Evolutionary conservation across 2,113 vertebrate species (phyloP), one percentile per base, ranked within the genome.

Genomic region (Perccottus glenii): DNA sequence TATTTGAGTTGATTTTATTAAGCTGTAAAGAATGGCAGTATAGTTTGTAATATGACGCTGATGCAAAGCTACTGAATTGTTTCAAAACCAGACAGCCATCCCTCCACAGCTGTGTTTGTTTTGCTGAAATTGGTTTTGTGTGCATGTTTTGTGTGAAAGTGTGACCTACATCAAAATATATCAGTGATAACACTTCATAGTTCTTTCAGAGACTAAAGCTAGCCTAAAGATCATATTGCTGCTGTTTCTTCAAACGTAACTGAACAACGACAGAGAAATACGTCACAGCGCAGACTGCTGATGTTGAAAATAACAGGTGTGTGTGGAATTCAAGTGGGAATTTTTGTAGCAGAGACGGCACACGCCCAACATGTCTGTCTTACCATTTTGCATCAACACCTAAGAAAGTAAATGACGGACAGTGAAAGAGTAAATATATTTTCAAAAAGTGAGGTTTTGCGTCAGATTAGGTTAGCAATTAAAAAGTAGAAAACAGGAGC

Each of bases 301-400:
- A 48, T 59, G 62, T 55, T 73, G 67, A 51, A 33, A 64, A 48
- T 75, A 59, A 46, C 64, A 78, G 59, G 53, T 73, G 63, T 74
- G 58, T 61, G 66, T 73, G 55, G 71, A 76, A 71, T 65, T 58
- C 49, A 56, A 58, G 68, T 80, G 69, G 60, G 66, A 78, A 78
- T 74, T 74, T 52, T 51, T 79, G 60, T 9, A 59, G 51, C 61
- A n/a, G 4, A 9, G 74, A 73, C 78, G 71, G 73, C 77, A 85
- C 75, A 75, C 67, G 19, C 40, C 40, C 38, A 16, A 49, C 2
- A n/a, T 8, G 5, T 40, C 38, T 8, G 59, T 73, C 70, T 64
- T 70, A 42, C 70, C 47, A 60, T 10, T 36, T 11, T 0, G 5
- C 40, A 59, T 52, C 49, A 2, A 38, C 40, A 66, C 46, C 47